Percentiles rank a stretch among this genome's conserved stretches.
phyloP scores from a whole-genome alignment of 2,888 invertebrate genomes.

The Osedax fenrisi region DNA sequence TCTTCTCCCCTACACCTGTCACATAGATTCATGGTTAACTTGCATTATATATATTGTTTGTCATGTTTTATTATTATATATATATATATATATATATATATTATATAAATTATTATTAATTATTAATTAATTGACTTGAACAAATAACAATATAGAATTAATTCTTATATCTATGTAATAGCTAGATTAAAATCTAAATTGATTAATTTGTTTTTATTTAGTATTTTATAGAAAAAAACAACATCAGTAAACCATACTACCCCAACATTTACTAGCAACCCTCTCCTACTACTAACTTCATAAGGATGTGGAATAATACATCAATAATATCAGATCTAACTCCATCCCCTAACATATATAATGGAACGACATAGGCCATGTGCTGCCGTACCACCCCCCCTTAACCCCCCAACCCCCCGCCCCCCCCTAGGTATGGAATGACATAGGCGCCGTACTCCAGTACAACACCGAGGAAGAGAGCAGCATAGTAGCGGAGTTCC shows the following conservation, averaged over 20 bases:
- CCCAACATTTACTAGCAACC: no score
- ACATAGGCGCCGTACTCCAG: conserved; percentile 74
- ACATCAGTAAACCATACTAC: no score
- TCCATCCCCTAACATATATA: no score
- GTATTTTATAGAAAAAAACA: no score
- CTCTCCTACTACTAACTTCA: background rate
- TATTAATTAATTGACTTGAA: no score
- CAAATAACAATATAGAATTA: no score
- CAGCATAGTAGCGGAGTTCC: conserved; percentile 85
- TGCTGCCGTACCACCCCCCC: background rate
- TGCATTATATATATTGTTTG: background rate
- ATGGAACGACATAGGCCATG: background rate
- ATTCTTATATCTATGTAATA: no score
- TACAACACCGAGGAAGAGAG: conserved; percentile 66
- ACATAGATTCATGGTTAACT: conserved; percentile 62
- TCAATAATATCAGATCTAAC: no score
- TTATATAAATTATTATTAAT: no score
- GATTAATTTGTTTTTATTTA: no score
- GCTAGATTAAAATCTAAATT: no score
- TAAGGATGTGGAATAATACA: no score
- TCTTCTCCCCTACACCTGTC: conserved; percentile 73
- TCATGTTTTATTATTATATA: background rate
- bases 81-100: background rate
- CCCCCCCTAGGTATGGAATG: conserved; percentile 68
- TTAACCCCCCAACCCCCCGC: background rate